Percentiles rank a stretch among this genome's conserved stretches.
Evolutionary conservation across 1,140 invertebrate species (phyloP).

Genomic region (Platorchestia sp.): DNA sequence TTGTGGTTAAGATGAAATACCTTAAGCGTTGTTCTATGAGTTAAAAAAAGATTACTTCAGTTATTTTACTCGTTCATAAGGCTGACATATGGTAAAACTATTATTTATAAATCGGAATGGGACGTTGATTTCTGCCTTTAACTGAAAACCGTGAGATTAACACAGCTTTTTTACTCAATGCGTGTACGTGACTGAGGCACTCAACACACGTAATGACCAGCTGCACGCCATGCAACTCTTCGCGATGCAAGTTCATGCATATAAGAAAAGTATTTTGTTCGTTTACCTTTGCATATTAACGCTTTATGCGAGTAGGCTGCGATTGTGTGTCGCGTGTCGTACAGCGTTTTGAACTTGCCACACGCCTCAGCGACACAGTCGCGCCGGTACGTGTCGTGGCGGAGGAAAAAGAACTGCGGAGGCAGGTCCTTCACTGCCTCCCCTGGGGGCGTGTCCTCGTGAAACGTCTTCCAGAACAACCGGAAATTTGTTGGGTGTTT

Average conservation of each 20-base stretch:
- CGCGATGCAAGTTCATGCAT: not conserved
- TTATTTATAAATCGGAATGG: too few species aligned
- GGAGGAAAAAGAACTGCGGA: slow-evolving; percentile 30
- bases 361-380: slow-evolving; percentile 14
- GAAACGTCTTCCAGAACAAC: slow-evolving; percentile 22
- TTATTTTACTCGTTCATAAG: too few species aligned
- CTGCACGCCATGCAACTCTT: not conserved
- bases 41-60: too few species aligned
- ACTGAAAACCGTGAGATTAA: too few species aligned
- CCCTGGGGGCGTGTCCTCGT: slow-evolving; percentile 14
- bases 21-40: too few species aligned
- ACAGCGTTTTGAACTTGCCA: slow-evolving; percentile 37
- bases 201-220: too few species aligned
- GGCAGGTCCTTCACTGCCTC: not conserved
- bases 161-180: too few species aligned
- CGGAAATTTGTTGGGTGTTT: not conserved
- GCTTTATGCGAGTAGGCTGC: slow-evolving; percentile 21
- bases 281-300: not conserved
- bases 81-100: too few species aligned
- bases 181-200: too few species aligned
- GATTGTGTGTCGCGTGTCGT: slow-evolving; percentile 24
- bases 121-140: too few species aligned
- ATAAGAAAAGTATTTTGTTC: not conserved
- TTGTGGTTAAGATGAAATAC: too few species aligned
- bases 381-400: slow-evolving; percentile 20